A percentile compares a stretch with the other conserved stretches of the same genome.
These are phyloP conservation scores for Oryzias dopingdopingensis DNA, from an alignment of 2,797 vertebrate species.

Conservation along the genomic window DNA sequence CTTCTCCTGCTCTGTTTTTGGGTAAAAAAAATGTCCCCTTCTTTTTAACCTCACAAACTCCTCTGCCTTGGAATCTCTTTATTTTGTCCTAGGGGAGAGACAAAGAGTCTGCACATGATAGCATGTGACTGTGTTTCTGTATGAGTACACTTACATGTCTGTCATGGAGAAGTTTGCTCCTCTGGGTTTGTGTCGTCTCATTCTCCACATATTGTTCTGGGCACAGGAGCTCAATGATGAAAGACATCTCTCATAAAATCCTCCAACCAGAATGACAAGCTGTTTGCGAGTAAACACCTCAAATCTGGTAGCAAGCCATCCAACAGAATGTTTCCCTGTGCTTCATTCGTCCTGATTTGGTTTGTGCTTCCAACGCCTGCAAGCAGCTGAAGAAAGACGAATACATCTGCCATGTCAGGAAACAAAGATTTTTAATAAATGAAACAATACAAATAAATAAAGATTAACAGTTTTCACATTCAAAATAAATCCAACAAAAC, in stretches of 20 bases:
- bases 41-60: conserved; percentile 8
- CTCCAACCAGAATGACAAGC: conserved; percentile 41
- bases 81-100: conserved; percentile 26
- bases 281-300: conserved; percentile 36
- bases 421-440: conserved; percentile 76
- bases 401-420: conserved; percentile 40
- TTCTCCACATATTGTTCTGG: conserved; percentile 60
- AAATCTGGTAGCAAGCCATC: conserved; percentile 7
- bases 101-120: conserved; percentile 7
- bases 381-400: conserved; percentile 18
- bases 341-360: conserved; percentile 23
- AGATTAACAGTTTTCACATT: conserved; percentile 71
- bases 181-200: conserved; percentile 29
- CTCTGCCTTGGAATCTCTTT: conserved; percentile 11
- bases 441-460: conserved; percentile 79
- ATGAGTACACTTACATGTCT: conserved; percentile 15
- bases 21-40: not conserved
- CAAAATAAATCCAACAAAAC: conserved; percentile 70
- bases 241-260: conserved; percentile 42
- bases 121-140: not conserved
- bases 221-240: conserved; percentile 34
- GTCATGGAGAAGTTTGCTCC: conserved; percentile 26
- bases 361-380: conserved; percentile 4
- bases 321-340: conserved; percentile 7
- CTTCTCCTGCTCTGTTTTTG: conserved; percentile 5